Evolutionary conservation across 2,113 vertebrate species (phyloP), one percentile per base, ranked within the genome.

Genomic region (Triplophysa tibetana): DNA sequence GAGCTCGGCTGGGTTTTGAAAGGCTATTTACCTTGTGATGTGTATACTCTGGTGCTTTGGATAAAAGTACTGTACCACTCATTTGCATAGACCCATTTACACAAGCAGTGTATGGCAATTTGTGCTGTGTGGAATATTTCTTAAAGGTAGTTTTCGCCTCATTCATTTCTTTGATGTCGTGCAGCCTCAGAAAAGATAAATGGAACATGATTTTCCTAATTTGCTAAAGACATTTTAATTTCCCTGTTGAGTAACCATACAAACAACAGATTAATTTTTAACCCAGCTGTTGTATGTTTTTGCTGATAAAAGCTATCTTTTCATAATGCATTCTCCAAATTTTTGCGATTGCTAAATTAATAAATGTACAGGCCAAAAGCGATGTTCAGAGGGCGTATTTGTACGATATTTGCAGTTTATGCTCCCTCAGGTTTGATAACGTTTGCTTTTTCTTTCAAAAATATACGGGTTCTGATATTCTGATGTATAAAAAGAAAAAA

Each of bases 81-180:
- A 73, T 41, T 73, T 73, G 41, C 70, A 73, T 60, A 60, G n/a
- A 73, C 33, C 33, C 54, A 60, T 73, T 60, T 23, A 60, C 33
- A 60, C n/a, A 23, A 54, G 3, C 21, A 33, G 23, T 41, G 4
- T 73, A 43, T 45, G 10, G 43, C 9, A 45, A 6, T 45, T 11
- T 12, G 43, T 54, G 26, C 4, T 13, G 1, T 54, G 68, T 33
- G 4, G 33, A 38, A 38, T 29, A 3, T n/a, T 19, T 70, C 16
- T 70, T 17, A 70, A 17, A 19, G 24, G 23, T n/a, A 24, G 11
- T 29, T 7, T 54, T n/a, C 8, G 21, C 5, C 14, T 41, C 68
- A 9, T 70, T 70, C 5, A 54, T 8, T 70, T 52, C 68, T 29
- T 33, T n/a, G 24, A 54, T 50, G 45, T 54, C 26, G 9, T 70